A percentile compares a stretch with the other conserved stretches of the same genome.
phyloP scores from a whole-genome alignment of 2,113 vertebrate genomes.

The Hoplias malabaricus region DNA sequence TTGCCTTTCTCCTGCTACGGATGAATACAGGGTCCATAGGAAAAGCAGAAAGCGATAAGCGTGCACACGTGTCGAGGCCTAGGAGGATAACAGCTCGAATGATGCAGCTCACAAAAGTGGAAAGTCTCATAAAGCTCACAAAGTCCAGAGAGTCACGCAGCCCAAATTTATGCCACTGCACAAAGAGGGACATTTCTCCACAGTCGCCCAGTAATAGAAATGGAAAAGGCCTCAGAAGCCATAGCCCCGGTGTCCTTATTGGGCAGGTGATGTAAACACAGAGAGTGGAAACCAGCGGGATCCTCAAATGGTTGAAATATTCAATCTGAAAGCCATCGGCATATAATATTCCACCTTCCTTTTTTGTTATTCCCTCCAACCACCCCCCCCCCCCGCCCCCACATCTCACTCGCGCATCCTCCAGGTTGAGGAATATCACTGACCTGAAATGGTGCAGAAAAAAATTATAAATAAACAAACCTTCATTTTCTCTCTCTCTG shows the following conservation, averaged over 20 bases:
- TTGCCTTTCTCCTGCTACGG: background rate
- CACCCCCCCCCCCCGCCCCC: no score
- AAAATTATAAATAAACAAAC: conserved; percentile 45
- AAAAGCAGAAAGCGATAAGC: background rate
- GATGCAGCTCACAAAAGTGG: conserved; percentile 21
- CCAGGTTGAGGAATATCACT: conserved; percentile 16
- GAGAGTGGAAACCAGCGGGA: conserved; percentile 6
- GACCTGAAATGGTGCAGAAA: conserved; percentile 52
- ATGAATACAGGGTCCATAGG: background rate
- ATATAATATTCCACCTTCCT: background rate
- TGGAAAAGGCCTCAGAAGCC: conserved; percentile 17
- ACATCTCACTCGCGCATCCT: background rate
- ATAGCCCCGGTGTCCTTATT: conserved; percentile 14
- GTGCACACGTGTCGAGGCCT: background rate
- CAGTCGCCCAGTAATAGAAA: conserved; percentile 13
- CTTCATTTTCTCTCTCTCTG: conserved; percentile 15
- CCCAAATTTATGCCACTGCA: conserved; percentile 28
- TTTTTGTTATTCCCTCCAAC: no score
- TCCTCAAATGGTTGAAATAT: conserved; percentile 41
- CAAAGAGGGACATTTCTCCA: conserved; percentile 16
- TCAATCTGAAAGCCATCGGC: conserved; percentile 39
- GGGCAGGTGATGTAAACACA: conserved; percentile 42
- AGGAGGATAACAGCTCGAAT: background rate
- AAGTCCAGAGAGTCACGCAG: conserved; percentile 22
- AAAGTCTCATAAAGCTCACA: conserved; percentile 16